Evolutionary conservation across 2,888 invertebrate species (phyloP), one percentile per base, ranked within the genome.

Genomic region (Junonia oenone): DNA sequence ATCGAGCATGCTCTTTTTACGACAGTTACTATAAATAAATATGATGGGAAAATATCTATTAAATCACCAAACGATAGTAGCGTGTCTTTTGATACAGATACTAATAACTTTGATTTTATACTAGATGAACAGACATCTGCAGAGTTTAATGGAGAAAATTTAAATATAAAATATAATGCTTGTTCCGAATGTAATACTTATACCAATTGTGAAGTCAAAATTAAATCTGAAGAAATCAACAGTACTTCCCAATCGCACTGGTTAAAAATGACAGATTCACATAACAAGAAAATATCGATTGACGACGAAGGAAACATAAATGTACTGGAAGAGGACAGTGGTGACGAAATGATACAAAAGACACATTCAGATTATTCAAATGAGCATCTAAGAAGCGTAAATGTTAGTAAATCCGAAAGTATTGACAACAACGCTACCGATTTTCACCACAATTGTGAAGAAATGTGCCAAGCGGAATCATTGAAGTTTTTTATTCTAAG

Each of bases 1-100:
- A 73, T 90, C 57, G 92, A 92, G 68, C 91, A 92, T 75, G 71
- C 75, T 31, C 84, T 91, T 72, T 92, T 91, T 64, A 81, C 91
- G n/a, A 86, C 89, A n/a, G 75, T 92, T 14, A 78, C 76, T 43
- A 76, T 91, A 56, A 81, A 91, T 64, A 84, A 81, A 68, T 67
- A 72, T 27, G 75, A 71, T 55, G 74, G 65, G 6, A 74, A 71
- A 49, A 71, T 89, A 57, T 68, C 73, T 5, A 66, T 88, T 1
- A 76, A 78, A 27, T 88, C 88, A 2, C 86, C 88, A 5, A 86
- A 87, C 55, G 69, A 75, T 9, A 76, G 76, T 5, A 66, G 62
- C 13, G 70, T 88, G 2, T 64, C 67, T 2, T 58, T 87, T 15
- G 72, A 80, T 62, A 61, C 57, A 11, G 51, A n/a, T n/a, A n/a